These are phyloP conservation scores for Drosophila ochracea DNA, from an alignment of 2,888 invertebrate genomes.

Conservation along the genomic window DNA sequence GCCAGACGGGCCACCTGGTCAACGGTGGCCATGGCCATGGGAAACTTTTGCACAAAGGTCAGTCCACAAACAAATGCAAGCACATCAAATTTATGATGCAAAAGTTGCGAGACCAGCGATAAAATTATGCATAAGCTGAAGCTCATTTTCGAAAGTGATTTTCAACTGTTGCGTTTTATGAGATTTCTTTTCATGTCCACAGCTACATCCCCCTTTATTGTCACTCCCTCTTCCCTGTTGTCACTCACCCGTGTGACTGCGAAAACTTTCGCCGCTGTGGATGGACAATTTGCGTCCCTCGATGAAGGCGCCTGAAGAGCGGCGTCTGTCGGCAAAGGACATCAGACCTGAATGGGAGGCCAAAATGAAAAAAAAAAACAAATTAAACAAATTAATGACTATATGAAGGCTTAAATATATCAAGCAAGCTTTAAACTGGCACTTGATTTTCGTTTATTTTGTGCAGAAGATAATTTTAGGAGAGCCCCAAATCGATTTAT, in stretches of 20 bases:
- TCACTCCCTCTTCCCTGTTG: neutral
- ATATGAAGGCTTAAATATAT: neutral
- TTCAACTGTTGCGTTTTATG: conserved; percentile 76
- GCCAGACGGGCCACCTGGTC: conserved; percentile 24
- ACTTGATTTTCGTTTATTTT: neutral
- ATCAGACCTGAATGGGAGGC: conserved; percentile 80
- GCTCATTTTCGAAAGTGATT: conserved; percentile 77
- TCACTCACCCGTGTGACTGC: conserved; percentile 83
- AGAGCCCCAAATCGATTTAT: neutral
- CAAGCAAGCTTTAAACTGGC: neutral
- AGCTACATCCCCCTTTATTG: neutral
- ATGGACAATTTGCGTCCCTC: conserved; percentile 85
- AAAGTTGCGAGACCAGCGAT: conserved; percentile 66
- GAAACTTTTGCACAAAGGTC: conserved; percentile 47
- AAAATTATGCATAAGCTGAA: conserved; percentile 74
- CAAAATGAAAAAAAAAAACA: neutral
- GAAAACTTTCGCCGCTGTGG: conserved; percentile 85
- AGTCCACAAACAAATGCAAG: conserved; percentile 47
- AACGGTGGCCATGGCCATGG: conserved; percentile 16
- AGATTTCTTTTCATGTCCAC: conserved; percentile 4
- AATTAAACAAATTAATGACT: conserved; percentile 37
- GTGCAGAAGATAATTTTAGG: neutral
- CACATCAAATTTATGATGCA: conserved; percentile 70
- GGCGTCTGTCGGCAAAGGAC: conserved; percentile 85
- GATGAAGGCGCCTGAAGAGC: conserved; percentile 84